Percentiles rank a stretch among this genome's conserved stretches.
phyloP scores from a whole-genome alignment of 53 echinoderm and acorn worm genomes.

The Astropecten irregularis region DNA sequence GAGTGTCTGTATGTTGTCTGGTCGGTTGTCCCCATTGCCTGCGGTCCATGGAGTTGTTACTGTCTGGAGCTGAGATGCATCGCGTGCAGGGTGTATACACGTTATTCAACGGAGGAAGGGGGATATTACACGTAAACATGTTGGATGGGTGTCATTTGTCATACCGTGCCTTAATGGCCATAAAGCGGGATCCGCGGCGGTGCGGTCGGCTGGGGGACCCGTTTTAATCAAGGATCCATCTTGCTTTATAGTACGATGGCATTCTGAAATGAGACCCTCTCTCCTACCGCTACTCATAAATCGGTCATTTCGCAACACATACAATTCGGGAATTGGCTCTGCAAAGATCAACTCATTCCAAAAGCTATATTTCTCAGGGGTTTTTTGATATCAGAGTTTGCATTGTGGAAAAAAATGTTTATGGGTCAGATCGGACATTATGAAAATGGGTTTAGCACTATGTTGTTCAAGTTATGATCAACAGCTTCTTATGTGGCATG shows the following conservation, averaged over 20 bases:
- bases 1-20: not conserved
- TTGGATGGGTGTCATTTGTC: slow-evolving; percentile 24
- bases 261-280: not conserved
- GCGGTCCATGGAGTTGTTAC: not conserved
- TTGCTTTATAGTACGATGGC: slow-evolving; percentile 9
- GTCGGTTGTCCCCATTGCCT: not conserved
- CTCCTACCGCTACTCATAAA: slow-evolving; percentile 1
- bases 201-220: not conserved
- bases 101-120: not conserved
- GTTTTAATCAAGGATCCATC: slow-evolving; percentile 42
- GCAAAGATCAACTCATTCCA: too few species aligned
- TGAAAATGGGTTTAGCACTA: too few species aligned
- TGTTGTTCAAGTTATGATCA: too few species aligned
- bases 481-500: too few species aligned
- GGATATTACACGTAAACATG: slow-evolving; percentile 30
- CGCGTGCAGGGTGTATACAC: not conserved
- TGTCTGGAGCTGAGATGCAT: not conserved
- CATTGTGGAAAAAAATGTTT: too few species aligned
- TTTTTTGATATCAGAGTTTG: too few species aligned
- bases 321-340: too few species aligned
- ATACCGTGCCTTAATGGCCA: not conserved
- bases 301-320: not conserved
- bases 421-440: too few species aligned
- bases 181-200: not conserved
- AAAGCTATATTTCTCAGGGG: too few species aligned